Percentiles rank a stretch among this genome's conserved stretches.
Conservation (phyloP, 2,797 vertebrate genomes). For the Falco concolor region DNA sequence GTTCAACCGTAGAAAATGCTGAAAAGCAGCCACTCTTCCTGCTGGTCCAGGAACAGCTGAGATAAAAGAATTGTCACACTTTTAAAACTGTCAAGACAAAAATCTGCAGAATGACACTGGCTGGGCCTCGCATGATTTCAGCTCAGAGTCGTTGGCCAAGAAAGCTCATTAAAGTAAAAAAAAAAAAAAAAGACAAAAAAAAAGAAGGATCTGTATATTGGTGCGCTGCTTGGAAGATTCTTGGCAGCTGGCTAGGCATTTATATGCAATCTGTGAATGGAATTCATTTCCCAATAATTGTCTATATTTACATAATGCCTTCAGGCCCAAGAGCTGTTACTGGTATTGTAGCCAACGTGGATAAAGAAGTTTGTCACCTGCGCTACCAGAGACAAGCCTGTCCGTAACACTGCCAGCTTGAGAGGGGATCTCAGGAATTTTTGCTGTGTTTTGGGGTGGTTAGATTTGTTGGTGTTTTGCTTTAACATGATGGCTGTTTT, state of each 20-base stretch:
- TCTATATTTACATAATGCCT: not conserved
- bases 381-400: not conserved
- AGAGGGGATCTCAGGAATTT: not conserved
- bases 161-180: not conserved
- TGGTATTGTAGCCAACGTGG: not conserved
- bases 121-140: not conserved
- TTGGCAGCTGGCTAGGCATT: not conserved
- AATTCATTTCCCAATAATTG: not conserved
- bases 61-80: not conserved
- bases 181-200: not conserved
- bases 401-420: not conserved
- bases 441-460: not conserved
- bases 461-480: not conserved
- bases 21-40: not conserved
- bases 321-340: not conserved
- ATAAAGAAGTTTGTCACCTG: not conserved
- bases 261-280: not conserved
- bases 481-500: not conserved
- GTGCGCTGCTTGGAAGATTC: not conserved
- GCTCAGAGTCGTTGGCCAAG: not conserved
- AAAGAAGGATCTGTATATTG: not conserved
- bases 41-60: not conserved
- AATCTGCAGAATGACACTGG: not conserved
- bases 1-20: not conserved
- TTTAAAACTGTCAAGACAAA: not conserved